Conservation (phyloP, 1,140 invertebrate genomes). For the Oedothorax gibbosus region DNA sequence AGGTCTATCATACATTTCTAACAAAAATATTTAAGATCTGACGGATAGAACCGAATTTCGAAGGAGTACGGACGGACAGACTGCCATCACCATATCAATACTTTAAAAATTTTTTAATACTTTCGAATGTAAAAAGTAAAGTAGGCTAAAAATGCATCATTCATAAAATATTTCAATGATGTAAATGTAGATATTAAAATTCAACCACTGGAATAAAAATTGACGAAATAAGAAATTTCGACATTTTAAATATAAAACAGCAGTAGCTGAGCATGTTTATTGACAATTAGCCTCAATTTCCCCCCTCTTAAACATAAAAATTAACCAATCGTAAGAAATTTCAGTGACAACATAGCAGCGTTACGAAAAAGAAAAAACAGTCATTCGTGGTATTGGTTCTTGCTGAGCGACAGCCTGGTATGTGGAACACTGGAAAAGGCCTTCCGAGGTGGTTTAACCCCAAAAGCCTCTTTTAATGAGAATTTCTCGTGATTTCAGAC, state of each 20-base stretch:
- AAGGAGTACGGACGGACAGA: too few species aligned
- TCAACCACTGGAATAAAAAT: not conserved
- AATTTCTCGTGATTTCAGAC: not conserved
- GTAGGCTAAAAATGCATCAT: too few species aligned
- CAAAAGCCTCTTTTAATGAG: constrained; percentile 1
- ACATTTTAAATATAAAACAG: not conserved
- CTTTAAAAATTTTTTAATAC: too few species aligned
- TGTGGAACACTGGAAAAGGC: constrained; percentile 9
- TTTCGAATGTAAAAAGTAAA: too few species aligned
- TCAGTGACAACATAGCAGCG: not conserved
- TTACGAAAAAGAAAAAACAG: not conserved
- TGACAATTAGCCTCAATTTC: not conserved
- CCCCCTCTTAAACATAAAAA: not conserved
- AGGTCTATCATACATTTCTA: too few species aligned
- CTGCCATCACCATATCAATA: too few species aligned
- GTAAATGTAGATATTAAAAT: not conserved
- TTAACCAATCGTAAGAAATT: not conserved
- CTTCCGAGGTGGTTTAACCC: not conserved
- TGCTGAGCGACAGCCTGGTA: constrained; percentile 18
- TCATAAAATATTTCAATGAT: too few species aligned
- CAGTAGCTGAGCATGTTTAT: not conserved
- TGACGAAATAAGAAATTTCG: not conserved
- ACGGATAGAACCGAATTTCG: too few species aligned
- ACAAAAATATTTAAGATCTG: too few species aligned
- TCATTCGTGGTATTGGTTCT: not conserved